A percentile compares a stretch with the other conserved stretches of the same genome.
Evolutionary conservation across 2,888 invertebrate species (phyloP).

Genomic region (Camponotus fellah): DNA sequence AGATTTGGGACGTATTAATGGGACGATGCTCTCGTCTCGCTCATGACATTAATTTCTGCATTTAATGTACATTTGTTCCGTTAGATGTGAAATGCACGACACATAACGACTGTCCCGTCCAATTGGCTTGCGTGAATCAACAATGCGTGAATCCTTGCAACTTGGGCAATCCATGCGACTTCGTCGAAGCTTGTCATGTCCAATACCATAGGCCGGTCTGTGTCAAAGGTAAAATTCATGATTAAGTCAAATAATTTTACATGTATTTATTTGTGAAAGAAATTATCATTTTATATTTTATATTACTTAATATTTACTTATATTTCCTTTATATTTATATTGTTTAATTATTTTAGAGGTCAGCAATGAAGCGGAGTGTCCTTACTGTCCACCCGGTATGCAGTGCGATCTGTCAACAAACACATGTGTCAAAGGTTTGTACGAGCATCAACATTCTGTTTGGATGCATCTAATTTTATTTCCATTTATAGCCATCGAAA

Average conservation of each 20-base stretch:
- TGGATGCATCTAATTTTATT: slow-evolving; percentile 12
- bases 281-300: neutral
- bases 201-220: slow-evolving; percentile 94
- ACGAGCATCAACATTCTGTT: slow-evolving; percentile 19
- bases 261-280: neutral
- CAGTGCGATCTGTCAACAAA: slow-evolving; percentile 93
- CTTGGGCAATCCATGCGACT: slow-evolving; percentile 91
- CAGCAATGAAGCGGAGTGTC: slow-evolving; percentile 74
- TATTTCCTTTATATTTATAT: no score
- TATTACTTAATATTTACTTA: no score
- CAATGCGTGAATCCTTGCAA: slow-evolving; percentile 94
- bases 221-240: slow-evolving; percentile 89
- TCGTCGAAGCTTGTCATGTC: slow-evolving; percentile 93
- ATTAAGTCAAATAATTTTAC: slow-evolving; percentile 22
- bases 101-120: slow-evolving; percentile 92
- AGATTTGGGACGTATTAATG: slow-evolving; percentile 30
- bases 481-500: slow-evolving; percentile 50
- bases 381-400: slow-evolving; percentile 92
- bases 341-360: slow-evolving; percentile 60
- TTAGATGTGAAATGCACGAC: slow-evolving; percentile 93
- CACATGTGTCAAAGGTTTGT: slow-evolving; percentile 93
- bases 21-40: slow-evolving; percentile 18
- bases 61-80: slow-evolving; percentile 65
- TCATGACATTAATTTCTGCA: slow-evolving; percentile 41
- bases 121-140: slow-evolving; percentile 92